These are phyloP conservation scores for Cydia pomonella DNA, from an alignment of 1,140 invertebrate species.

Conservation along the genomic window DNA sequence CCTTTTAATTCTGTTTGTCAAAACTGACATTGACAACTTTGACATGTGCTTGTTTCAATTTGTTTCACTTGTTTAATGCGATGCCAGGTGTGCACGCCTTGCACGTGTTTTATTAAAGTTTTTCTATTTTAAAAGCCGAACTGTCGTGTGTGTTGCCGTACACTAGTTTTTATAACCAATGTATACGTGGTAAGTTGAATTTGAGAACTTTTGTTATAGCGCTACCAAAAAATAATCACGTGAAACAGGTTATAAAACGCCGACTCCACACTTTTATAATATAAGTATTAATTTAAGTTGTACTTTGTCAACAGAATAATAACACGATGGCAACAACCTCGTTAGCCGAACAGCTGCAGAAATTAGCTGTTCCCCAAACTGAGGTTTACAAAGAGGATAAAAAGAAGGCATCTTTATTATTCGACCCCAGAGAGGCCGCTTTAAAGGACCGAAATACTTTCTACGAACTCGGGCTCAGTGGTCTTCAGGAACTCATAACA, in stretches of 20 bases:
- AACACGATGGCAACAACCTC: slow-evolving; percentile 83
- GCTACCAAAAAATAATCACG: neutral
- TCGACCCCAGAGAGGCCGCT: slow-evolving; percentile 94
- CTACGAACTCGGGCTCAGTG: slow-evolving; percentile 91
- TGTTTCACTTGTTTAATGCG: too few relatives aligned
- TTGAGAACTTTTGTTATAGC: neutral
- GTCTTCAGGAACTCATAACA: slow-evolving; percentile 89
- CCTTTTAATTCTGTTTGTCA: too few relatives aligned
- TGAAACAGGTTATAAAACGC: neutral
- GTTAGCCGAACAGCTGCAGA: slow-evolving; percentile 91
- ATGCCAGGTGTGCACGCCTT: too few relatives aligned
- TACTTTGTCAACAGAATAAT: slow-evolving; percentile 27
- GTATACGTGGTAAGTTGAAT: neutral
- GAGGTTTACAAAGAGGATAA: slow-evolving; percentile 85
- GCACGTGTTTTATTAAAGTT: too few relatives aligned
- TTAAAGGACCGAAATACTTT: slow-evolving; percentile 90
- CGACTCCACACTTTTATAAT: neutral
- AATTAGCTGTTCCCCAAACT: slow-evolving; percentile 90
- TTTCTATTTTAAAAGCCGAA: too few relatives aligned
- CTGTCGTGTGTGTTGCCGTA: too few relatives aligned
- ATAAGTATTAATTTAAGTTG: neutral
- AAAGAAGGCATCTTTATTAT: slow-evolving; percentile 90
- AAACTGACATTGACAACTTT: too few relatives aligned
- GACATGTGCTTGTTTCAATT: too few relatives aligned
- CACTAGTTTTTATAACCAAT: neutral